These are phyloP conservation scores for Talpa occidentalis DNA, from an alignment of 2,113 vertebrate species.

Conservation along the genomic window DNA sequence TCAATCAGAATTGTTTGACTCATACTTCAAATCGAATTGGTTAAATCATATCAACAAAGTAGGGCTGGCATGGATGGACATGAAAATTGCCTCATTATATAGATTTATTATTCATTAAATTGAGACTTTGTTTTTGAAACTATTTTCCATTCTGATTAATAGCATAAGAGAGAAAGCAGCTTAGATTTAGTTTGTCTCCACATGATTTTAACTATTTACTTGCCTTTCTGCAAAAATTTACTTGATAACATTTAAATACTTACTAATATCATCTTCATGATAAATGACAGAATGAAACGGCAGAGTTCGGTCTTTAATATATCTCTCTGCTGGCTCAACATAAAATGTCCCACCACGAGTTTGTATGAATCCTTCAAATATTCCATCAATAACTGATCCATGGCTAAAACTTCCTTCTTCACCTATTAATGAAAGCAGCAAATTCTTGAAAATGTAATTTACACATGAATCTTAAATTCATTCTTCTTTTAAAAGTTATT, in stretches of 20 bases:
- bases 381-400: conserved; percentile 95
- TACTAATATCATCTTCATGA: conserved; percentile 97
- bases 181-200: conserved; percentile 3
- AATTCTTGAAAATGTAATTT: conserved; percentile 55
- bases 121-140: background rate
- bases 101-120: background rate
- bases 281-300: conserved; percentile 98
- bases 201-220: conserved; percentile 51
- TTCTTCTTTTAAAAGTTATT: conserved; percentile 50
- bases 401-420: conserved; percentile 94
- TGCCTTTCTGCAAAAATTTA: conserved; percentile 47
- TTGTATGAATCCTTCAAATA: conserved; percentile 97
- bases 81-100: background rate
- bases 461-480: background rate
- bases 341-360: conserved; percentile 95
- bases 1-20: background rate
- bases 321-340: conserved; percentile 96
- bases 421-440: conserved; percentile 86
- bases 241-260: conserved; percentile 83
- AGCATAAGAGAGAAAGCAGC: conserved; percentile 35
- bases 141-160: conserved; percentile 16
- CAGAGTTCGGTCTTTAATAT: conserved; percentile 89
- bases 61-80: background rate
- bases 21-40: background rate
- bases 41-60: background rate